Evolutionary conservation across 64 coral and sea anemone genomes (phyloP).

Genomic region (Acropora tenuis): DNA sequence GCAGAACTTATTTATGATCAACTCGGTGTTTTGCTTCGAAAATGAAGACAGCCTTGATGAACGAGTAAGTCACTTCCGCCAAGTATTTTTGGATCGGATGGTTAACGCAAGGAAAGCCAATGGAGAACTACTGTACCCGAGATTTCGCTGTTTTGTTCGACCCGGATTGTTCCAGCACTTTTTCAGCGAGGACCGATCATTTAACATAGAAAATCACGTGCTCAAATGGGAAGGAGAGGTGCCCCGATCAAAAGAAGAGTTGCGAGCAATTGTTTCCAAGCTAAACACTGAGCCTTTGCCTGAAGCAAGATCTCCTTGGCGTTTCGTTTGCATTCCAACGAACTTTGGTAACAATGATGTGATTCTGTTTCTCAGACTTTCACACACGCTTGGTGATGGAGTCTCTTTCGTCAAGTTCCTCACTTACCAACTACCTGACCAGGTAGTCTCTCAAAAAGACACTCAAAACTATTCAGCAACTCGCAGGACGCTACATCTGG

Average conservation of each 20-base stretch:
- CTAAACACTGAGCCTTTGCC: conserved; percentile 60
- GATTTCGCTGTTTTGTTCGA: conserved; percentile 51
- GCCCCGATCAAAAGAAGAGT: conserved; percentile 78
- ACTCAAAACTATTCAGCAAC: conserved; percentile 63
- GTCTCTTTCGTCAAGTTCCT: conserved; percentile 75
- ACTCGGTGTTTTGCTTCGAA: conserved; percentile 23
- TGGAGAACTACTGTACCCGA: conserved; percentile 65
- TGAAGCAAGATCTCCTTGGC: conserved; percentile 65
- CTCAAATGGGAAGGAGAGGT: conserved; percentile 67
- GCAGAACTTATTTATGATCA: conserved; percentile 70
- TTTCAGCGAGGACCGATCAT: conserved; percentile 76
- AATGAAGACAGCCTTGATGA: conserved; percentile 7
- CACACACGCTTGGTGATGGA: conserved; percentile 87
- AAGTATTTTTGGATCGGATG: conserved; percentile 55
- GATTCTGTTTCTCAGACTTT: conserved; percentile 43
- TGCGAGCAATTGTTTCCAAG: conserved; percentile 68
- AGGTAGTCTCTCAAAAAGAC: conserved; percentile 54
- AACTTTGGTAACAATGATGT: conserved; percentile 64
- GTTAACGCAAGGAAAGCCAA: conserved; percentile 46
- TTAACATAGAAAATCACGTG: conserved; percentile 87
- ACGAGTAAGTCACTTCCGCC: conserved; percentile 48
- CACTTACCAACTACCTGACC: conserved; percentile 59
- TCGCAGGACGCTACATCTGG: conserved; percentile 22
- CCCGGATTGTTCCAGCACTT: conserved; percentile 95
- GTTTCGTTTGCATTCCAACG: conserved; percentile 76